Conservation (phyloP, 2,797 vertebrate species). For the Acipenser oxyrinchus region DNA sequence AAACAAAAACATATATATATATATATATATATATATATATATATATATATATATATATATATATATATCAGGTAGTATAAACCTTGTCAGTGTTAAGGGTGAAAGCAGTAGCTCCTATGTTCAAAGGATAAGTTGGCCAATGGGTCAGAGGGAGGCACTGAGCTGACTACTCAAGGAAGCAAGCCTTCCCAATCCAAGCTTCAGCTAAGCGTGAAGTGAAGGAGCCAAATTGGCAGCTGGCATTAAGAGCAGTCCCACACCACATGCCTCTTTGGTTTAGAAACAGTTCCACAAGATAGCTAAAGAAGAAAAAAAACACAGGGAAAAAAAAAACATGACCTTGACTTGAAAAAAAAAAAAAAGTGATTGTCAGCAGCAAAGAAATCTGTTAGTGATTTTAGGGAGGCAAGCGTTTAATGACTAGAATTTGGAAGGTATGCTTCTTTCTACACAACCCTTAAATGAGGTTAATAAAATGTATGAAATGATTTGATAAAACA, state of each 20-base stretch:
- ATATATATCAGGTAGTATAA: constrained; percentile 27
- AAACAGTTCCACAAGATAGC: constrained; percentile 29
- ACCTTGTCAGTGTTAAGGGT: constrained; percentile 30
- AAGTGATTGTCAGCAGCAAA: background rate
- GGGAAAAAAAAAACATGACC: constrained; percentile 30
- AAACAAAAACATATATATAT: background rate
- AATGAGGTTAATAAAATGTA: background rate
- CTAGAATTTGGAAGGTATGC: background rate
- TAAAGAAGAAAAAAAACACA: constrained; percentile 6
- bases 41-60: too few species aligned
- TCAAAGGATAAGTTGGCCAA: constrained; percentile 33
- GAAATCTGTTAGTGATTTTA: background rate
- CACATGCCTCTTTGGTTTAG: constrained; percentile 21
- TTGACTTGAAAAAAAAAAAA: constrained; percentile 28
- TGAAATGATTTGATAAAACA: background rate
- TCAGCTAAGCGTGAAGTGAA: constrained; percentile 26
- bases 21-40: too few species aligned
- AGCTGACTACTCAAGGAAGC: constrained; percentile 21
- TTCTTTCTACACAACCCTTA: background rate
- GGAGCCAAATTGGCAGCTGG: constrained; percentile 24
- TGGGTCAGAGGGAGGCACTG: constrained; percentile 15
- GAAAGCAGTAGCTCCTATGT: constrained; percentile 28
- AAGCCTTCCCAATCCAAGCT: constrained; percentile 14
- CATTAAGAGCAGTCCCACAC: constrained; percentile 30
- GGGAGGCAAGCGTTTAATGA: background rate